Evolutionary conservation across 2,888 invertebrate genomes (phyloP).

Genomic region (Lasioglossum vierecki): DNA sequence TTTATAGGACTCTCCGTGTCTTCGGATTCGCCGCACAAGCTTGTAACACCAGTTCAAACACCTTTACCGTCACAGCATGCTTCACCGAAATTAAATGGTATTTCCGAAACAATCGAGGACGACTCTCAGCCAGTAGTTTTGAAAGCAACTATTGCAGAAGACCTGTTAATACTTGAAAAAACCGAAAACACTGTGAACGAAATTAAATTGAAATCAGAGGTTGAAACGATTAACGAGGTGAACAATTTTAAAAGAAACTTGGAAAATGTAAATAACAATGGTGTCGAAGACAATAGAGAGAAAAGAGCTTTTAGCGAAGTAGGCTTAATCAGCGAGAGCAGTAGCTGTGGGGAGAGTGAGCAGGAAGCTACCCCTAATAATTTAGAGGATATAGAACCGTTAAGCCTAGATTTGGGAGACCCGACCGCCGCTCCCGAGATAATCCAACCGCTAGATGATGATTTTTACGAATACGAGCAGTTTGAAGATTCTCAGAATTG

Average conservation of each 20-base stretch:
- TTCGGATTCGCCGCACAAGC: constrained; percentile 81
- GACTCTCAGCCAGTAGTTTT: constrained; percentile 40
- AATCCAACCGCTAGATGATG: constrained; percentile 72
- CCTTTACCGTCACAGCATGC: constrained; percentile 73
- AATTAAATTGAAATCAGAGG: constrained; percentile 76
- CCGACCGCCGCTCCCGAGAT: constrained; percentile 72
- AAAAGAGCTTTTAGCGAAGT: constrained; percentile 65
- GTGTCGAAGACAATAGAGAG: constrained; percentile 59
- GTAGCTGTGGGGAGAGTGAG: constrained; percentile 77
- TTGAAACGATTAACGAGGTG: constrained; percentile 66
- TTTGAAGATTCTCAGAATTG: constrained; percentile 69
- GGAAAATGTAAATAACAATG: constrained; percentile 65
- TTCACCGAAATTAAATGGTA: constrained; percentile 79
- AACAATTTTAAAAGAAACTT: constrained; percentile 56
- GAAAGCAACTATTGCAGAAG: constrained; percentile 63
- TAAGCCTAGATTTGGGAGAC: constrained; percentile 80
- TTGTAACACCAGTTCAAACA: constrained; percentile 76
- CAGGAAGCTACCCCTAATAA: constrained; percentile 72
- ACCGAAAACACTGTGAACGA: constrained; percentile 75
- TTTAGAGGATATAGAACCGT: constrained; percentile 77
- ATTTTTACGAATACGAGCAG: constrained; percentile 78
- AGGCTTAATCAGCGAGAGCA: constrained; percentile 74
- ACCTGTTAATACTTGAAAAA: constrained; percentile 78
- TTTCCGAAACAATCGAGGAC: constrained; percentile 57
- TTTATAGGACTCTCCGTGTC: constrained; percentile 78